phyloP scores from a whole-genome alignment of 2,113 vertebrate species.

The Rostratula benghalensis region DNA sequence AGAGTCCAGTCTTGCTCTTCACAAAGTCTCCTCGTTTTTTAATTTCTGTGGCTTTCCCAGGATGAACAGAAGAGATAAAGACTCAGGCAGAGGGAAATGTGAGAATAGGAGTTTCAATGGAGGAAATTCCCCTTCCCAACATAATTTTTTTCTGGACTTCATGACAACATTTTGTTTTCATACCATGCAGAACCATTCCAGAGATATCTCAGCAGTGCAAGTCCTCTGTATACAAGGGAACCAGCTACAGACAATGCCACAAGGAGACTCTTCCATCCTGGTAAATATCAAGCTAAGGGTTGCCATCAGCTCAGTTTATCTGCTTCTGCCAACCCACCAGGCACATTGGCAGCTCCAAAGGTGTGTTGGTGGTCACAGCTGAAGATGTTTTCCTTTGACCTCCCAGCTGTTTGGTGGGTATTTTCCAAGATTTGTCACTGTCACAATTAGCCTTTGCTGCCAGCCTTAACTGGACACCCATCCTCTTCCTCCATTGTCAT shows the following conservation, averaged over 20 bases:
- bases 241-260: background rate
- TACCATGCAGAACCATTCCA: background rate
- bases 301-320: background rate
- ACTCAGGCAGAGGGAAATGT: background rate
- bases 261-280: background rate
- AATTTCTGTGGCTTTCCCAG: background rate
- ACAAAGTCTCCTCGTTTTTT: background rate
- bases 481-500: background rate
- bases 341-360: background rate
- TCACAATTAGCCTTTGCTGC: background rate
- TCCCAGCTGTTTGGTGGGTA: background rate
- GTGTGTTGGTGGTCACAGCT: background rate
- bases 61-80: slow-evolving; percentile 2
- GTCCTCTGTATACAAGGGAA: background rate
- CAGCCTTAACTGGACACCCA: background rate
- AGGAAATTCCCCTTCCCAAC: background rate
- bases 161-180: background rate
- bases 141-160: background rate
- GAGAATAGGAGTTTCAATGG: background rate
- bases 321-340: background rate
- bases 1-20: background rate
- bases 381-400: background rate
- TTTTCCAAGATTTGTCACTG: background rate
- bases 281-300: background rate
- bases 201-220: background rate